Evolutionary conservation across 2,113 vertebrate species (phyloP).

Genomic region (Suricata suricatta): DNA sequence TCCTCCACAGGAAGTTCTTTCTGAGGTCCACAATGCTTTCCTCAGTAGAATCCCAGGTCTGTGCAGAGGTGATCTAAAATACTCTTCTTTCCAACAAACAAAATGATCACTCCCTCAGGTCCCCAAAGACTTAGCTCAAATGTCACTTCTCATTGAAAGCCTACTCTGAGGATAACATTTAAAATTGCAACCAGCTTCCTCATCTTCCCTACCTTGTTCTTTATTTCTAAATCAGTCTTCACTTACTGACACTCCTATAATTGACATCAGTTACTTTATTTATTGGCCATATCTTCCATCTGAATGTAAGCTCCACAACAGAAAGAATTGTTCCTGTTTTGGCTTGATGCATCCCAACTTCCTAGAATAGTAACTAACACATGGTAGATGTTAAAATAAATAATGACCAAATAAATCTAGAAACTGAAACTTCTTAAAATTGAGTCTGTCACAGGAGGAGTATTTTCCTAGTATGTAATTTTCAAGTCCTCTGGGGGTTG

Average conservation of each 20-base stretch:
- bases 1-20: neutral
- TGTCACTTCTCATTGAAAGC: neutral
- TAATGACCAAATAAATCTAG: neutral
- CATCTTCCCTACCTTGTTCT: neutral
- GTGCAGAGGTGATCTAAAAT: neutral
- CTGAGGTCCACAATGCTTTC: neutral
- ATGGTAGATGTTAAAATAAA: neutral
- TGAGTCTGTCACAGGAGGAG: neutral
- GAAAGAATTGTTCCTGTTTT: neutral
- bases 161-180: too few species aligned
- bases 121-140: neutral
- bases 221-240: neutral
- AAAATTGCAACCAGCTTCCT: too few species aligned
- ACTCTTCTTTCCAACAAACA: neutral
- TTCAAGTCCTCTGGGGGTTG: neutral
- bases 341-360: too few species aligned
- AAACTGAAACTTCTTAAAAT: neutral
- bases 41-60: neutral
- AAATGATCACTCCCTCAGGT: neutral
- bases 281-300: neutral
- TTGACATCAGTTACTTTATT: neutral
- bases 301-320: neutral
- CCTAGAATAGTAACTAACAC: too few species aligned
- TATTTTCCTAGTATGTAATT: neutral
- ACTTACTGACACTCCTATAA: neutral